These are phyloP conservation scores for Diglossa cyanea DNA, from an alignment of 2,797 vertebrate genomes.

Conservation along the genomic window DNA sequence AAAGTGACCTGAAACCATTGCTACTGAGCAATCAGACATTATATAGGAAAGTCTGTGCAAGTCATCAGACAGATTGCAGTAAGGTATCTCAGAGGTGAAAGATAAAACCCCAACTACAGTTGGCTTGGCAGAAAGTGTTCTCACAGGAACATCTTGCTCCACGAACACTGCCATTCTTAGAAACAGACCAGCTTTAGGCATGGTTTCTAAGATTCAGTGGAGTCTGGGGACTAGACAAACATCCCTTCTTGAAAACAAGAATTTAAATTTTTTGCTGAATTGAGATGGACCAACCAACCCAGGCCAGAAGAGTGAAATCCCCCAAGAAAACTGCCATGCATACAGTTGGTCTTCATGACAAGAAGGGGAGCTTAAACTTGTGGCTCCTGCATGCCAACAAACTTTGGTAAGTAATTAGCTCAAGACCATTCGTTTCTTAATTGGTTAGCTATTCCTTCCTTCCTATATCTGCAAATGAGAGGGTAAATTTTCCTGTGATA, in stretches of 20 bases:
- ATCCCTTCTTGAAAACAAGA: not conserved
- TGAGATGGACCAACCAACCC: not conserved
- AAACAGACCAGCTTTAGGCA: not conserved
- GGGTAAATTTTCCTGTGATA: not conserved
- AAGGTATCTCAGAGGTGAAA: not conserved
- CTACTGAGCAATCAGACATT: not conserved
- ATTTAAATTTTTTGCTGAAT: not conserved
- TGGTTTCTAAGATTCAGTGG: not conserved
- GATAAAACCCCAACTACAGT: not conserved
- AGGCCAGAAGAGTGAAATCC: not conserved
- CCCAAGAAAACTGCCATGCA: not conserved
- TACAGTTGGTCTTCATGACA: not conserved
- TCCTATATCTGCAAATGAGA: not conserved
- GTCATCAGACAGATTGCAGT: not conserved
- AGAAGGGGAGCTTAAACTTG: not conserved
- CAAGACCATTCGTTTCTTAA: not conserved
- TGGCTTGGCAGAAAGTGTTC: not conserved
- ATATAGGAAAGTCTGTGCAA: not conserved
- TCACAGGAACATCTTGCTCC: not conserved
- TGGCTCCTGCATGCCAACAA: not conserved
- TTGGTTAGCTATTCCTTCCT: not conserved
- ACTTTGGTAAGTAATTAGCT: not conserved
- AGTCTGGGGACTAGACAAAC: not conserved
- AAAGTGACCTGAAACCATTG: conserved; percentile 1
- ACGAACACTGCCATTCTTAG: not conserved